phyloP scores from a whole-genome alignment of 2,113 vertebrate species.

The Calidris pygmaea region DNA sequence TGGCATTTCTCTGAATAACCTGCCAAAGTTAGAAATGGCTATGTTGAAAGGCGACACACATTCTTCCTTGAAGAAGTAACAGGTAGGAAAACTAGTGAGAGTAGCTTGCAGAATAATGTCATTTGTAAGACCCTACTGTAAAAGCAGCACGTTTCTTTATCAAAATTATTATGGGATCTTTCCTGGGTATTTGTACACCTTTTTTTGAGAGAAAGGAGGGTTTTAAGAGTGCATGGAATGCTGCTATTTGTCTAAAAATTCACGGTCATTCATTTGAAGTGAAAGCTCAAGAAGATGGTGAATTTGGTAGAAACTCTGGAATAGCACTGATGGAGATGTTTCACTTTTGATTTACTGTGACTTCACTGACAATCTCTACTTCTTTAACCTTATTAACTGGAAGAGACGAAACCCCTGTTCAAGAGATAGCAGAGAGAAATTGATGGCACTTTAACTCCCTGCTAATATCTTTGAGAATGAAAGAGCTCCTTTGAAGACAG shows the following conservation, averaged over 20 bases:
- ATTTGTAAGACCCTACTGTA: not conserved
- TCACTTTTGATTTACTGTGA: constrained; percentile 8
- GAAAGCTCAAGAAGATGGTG: not conserved
- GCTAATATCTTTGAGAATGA: constrained; percentile 31
- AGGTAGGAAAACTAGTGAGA: not conserved
- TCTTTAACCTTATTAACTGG: constrained; percentile 28
- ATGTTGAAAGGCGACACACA: rapidly evolving
- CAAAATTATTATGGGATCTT: not conserved
- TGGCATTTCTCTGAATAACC: not conserved
- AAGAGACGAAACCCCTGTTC: not conserved
- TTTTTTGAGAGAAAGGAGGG: not conserved
- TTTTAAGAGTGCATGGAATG: not conserved
- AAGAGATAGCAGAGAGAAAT: not conserved
- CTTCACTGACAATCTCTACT: not conserved
- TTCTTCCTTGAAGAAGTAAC: not conserved
- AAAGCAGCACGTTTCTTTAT: not conserved
- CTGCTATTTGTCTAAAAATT: not conserved
- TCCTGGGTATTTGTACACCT: not conserved
- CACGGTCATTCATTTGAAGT: not conserved
- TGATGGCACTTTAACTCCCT: not conserved
- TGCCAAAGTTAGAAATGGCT: not conserved
- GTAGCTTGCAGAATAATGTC: not conserved
- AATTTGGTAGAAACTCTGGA: not conserved
- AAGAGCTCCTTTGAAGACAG: constrained; percentile 11
- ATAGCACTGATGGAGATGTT: not conserved